A percentile compares a stretch with the other conserved stretches of the same genome.
Conservation (phyloP, 2,113 vertebrate species). For the Larimichthys crocea region DNA sequence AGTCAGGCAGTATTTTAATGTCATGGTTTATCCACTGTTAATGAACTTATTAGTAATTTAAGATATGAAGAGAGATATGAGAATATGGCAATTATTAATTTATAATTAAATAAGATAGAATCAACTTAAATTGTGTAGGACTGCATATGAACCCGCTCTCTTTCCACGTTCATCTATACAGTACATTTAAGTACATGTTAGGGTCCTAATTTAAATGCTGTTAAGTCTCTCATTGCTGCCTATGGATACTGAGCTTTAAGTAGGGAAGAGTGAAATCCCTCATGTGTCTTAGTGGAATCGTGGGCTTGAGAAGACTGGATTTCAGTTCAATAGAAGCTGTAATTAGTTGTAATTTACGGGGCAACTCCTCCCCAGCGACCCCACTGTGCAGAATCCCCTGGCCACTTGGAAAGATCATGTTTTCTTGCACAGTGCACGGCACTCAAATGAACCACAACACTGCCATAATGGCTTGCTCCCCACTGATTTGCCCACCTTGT, state of each 20-base stretch:
- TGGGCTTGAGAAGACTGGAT: conserved; percentile 68
- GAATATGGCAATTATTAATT: not conserved
- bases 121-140: not conserved
- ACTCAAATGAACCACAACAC: conserved; percentile 84
- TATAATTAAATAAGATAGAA: not conserved
- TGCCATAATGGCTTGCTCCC: conserved; percentile 80
- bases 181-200: conserved; percentile 14
- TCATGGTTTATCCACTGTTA: conserved; percentile 2
- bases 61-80: not conserved
- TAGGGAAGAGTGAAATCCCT: conserved; percentile 66
- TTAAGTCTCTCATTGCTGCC: conserved; percentile 44
- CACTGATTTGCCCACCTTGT: conserved; percentile 82
- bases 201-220: conserved; percentile 55
- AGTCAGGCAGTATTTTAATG: not conserved
- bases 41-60: not conserved
- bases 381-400: conserved; percentile 79
- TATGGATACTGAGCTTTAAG: conserved; percentile 61
- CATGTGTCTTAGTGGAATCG: conserved; percentile 65
- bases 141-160: not conserved
- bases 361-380: conserved; percentile 78
- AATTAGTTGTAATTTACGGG: conserved; percentile 86
- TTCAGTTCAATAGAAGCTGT: conserved; percentile 80
- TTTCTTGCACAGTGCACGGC: conserved; percentile 78
- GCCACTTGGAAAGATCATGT: conserved; percentile 83
- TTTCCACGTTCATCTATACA: not conserved